Conservation (phyloP, 2,888 invertebrate genomes). For the Rhamnusium bicolor region DNA sequence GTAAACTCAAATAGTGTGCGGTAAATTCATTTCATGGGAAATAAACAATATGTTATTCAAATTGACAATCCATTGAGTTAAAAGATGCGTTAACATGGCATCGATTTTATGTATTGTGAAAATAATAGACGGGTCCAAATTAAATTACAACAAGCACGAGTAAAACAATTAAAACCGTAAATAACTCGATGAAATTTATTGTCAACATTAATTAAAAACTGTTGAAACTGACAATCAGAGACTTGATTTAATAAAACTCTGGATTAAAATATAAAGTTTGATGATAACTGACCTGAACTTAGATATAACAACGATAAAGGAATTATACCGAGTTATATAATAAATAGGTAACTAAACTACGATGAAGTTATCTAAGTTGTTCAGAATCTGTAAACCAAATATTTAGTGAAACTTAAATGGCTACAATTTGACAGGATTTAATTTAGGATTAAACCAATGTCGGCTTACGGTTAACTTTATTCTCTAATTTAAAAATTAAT, state of each 20-base stretch:
- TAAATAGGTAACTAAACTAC: not conserved
- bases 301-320: no score
- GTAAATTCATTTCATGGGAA: not conserved
- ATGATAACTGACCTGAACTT: not conserved
- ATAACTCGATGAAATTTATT: constrained; percentile 18
- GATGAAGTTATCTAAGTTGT: no score
- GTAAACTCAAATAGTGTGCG: not conserved
- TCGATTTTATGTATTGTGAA: not conserved
- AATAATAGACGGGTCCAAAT: constrained; percentile 2
- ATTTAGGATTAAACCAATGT: no score
- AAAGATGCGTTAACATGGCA: constrained; percentile 4
- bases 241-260: constrained; percentile 4
- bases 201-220: constrained; percentile 26
- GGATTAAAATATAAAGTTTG: not conserved
- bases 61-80: constrained; percentile 3
- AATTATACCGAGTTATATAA: no score
- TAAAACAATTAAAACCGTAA: constrained; percentile 16
- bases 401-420: no score
- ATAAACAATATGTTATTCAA: not conserved
- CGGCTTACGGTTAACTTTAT: no score
- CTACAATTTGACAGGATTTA: no score
- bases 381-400: no score
- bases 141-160: constrained; percentile 4
- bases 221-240: constrained; percentile 4
- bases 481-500: no score